phyloP scores from a whole-genome alignment of 2,797 vertebrate genomes.

The Esox masquinongy region DNA sequence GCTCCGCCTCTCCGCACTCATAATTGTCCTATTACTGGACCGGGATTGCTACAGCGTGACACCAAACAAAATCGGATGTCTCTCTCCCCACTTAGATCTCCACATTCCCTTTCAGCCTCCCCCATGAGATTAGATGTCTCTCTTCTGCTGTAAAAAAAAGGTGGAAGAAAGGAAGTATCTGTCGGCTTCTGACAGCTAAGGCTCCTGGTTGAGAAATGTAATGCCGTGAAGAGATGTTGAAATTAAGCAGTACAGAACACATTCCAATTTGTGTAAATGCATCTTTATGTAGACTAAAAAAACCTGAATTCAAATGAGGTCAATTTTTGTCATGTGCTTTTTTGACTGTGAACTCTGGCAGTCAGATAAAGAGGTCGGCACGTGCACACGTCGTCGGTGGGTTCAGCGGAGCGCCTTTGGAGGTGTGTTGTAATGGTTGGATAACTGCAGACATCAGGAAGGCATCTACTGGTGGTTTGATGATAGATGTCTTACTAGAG shows the following conservation, averaged over 20 bases:
- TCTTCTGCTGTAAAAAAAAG: background rate
- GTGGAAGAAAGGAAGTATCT: background rate
- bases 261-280: background rate
- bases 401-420: background rate
- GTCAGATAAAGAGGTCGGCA: too few relatives aligned
- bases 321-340: background rate
- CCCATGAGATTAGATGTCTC: slow-evolving; percentile 20
- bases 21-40: slow-evolving; percentile 66
- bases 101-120: slow-evolving; percentile 20
- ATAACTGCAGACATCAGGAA: background rate
- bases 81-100: slow-evolving; percentile 32
- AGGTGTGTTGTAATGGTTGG: background rate
- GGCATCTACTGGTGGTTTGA: background rate
- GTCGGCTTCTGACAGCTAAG: background rate
- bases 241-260: background rate
- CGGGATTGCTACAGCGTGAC: slow-evolving; percentile 51
- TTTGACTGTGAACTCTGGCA: background rate
- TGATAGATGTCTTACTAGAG: background rate
- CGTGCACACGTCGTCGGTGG: background rate
- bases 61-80: slow-evolving; percentile 39
- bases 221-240: background rate
- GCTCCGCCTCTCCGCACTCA: slow-evolving; percentile 48
- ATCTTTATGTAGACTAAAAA: background rate
- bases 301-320: background rate
- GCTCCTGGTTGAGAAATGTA: background rate